Evolutionary conservation across 2,888 invertebrate genomes (phyloP).

Genomic region (Auanema freiburgensis): DNA sequence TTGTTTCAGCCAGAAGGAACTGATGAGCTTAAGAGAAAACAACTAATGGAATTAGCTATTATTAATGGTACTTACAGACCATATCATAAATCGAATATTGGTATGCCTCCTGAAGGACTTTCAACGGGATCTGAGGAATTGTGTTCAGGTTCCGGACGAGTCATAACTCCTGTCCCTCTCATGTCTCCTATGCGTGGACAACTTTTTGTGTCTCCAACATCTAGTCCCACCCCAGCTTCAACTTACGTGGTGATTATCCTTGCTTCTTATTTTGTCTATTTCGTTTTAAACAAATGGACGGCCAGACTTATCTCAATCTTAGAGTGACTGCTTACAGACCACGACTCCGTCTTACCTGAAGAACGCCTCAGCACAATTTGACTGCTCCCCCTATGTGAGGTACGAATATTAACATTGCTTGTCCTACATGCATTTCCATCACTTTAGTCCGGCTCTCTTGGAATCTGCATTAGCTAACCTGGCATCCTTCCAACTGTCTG

Average conservation of each 20-base stretch:
- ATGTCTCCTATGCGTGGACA: slow-evolving; percentile 23
- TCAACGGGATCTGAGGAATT: too few species aligned
- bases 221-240: slow-evolving; percentile 20
- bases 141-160: slow-evolving; percentile 4
- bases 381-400: slow-evolving; percentile 6
- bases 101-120: background rate
- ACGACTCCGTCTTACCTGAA: slow-evolving; percentile 14
- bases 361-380: slow-evolving; percentile 1
- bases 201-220: slow-evolving; percentile 20
- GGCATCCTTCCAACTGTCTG: slow-evolving; percentile 24
- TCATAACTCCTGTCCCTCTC: slow-evolving; percentile 35
- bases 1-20: slow-evolving; percentile 92
- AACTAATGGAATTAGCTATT: slow-evolving; percentile 98
- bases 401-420: background rate
- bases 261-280: background rate
- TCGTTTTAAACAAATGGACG: background rate
- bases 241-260: background rate
- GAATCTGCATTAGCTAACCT: slow-evolving; percentile 23
- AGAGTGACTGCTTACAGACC: slow-evolving; percentile 20
- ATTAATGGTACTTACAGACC: slow-evolving; percentile 96
- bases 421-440: background rate
- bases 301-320: background rate
- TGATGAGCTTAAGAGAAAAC: slow-evolving; percentile 98
- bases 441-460: slow-evolving; percentile 23
- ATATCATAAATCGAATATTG: slow-evolving; percentile 31